A percentile compares a stretch with the other conserved stretches of the same genome.
These are phyloP conservation scores for Exephanes ischioxanthus DNA, from an alignment of 2,888 invertebrate genomes.

Conservation along the genomic window DNA sequence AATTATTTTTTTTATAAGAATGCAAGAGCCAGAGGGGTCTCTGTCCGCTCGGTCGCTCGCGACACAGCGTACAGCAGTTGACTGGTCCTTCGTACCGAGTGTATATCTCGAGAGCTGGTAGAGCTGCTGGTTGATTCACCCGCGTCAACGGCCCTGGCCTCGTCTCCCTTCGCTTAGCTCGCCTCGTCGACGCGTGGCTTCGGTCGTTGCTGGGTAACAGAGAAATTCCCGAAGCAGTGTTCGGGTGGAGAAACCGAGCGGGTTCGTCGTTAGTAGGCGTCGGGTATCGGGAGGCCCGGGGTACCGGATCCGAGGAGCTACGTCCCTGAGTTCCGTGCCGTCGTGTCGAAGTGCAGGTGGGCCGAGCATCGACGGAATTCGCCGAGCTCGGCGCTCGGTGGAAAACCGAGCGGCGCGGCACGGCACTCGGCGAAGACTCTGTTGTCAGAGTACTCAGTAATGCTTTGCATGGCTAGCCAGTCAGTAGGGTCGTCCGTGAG, in stretches of 20 bases:
- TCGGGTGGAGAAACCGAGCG: neutral
- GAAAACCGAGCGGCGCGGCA: slow-evolving; percentile 80
- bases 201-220: neutral
- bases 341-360: slow-evolving; percentile 86
- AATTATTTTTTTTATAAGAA: slow-evolving; percentile 22
- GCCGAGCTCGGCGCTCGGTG: slow-evolving; percentile 82
- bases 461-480: slow-evolving; percentile 84
- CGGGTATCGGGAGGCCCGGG: slow-evolving; percentile 17
- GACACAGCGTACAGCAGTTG: slow-evolving; percentile 33
- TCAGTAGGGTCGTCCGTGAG: slow-evolving; percentile 78
- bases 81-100: slow-evolving; percentile 18
- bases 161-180: slow-evolving; percentile 66
- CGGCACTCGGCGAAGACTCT: slow-evolving; percentile 79
- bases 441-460: slow-evolving; percentile 84
- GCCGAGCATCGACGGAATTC: slow-evolving; percentile 83
- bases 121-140: slow-evolving; percentile 37
- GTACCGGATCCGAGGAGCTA: neutral
- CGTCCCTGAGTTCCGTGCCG: slow-evolving; percentile 72
- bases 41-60: slow-evolving; percentile 47
- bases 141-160: slow-evolving; percentile 68
- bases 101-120: slow-evolving; percentile 21
- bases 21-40: slow-evolving; percentile 20
- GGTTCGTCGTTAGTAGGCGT: neutral
- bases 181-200: slow-evolving; percentile 35
- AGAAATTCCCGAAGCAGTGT: neutral